Base-by-base conservation (phyloP, 2,888 invertebrate genomes). In the Chrysolina haemoptera region DNA sequence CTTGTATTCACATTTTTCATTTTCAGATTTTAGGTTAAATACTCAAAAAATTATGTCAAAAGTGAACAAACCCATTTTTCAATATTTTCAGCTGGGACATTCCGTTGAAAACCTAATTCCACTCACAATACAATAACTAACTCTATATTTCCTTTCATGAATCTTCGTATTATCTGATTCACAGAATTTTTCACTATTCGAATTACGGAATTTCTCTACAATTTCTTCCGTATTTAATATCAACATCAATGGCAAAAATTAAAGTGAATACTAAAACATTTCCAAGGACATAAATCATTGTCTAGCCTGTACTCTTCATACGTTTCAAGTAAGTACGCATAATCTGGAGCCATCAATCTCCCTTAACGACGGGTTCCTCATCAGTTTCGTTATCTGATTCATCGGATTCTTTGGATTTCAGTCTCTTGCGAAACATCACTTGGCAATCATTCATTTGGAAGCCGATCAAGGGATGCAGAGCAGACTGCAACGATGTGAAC, bases 401-500 rank as follows among this genome's bases (percentile, higher is more conserved):
- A 62, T 90, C 89, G 76, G 89, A 89, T 86, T 91, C 90, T 83
- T 90, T 90, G 74, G 91, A 90, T 40, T 91, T 91, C 11, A 91
- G 91, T 77, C 91, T 91, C 85, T 92, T 91, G 73, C 90, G 88
- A 79, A 90, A 89, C 80, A 91, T 89, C 27, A 90, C 87, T 80
- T 91, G 90, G 78, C 89, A 90, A 80, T 90, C 89, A 77, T 90
- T 90, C 79, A 90, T 89, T 77, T 81, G 75, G 67, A 80, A 81
- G 18, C 81, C 81, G 68, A 76, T 78, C 70, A 96, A 88, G 0
- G 96, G 95, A 81, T 93, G 92, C 77, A 96, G 87, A n/a, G 96
- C 95, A 22, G 91, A 91, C 84, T 93, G 91, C 74, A 96, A 88
- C 79, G 94, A 95, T 83, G 90, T 89, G 85, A 93, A 96, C 48